These are phyloP conservation scores for Corythornis madagascariensis DNA, from an alignment of 2,113 vertebrate species.

Conservation along the genomic window DNA sequence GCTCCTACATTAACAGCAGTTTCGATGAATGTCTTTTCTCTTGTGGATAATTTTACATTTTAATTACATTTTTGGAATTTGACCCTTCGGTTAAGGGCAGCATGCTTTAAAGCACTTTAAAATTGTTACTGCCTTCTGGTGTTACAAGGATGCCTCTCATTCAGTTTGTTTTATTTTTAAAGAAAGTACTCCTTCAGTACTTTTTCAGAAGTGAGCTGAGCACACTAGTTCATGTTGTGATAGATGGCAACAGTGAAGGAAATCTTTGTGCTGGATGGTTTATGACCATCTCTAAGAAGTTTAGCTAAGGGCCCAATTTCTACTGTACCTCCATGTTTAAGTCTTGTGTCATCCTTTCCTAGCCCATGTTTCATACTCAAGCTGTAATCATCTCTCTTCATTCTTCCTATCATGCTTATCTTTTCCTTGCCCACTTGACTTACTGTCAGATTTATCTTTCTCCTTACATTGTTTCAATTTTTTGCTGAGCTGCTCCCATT, in stretches of 20 bases:
- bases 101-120: background rate
- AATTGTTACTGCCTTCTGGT: background rate
- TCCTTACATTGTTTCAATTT: background rate
- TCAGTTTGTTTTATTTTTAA: background rate
- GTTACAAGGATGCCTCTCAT: background rate
- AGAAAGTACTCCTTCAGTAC: background rate
- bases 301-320: background rate
- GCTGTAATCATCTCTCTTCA: background rate
- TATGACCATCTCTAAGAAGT: background rate
- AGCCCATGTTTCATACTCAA: background rate
- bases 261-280: background rate
- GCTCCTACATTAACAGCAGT: background rate
- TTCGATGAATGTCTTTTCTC: background rate
- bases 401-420: background rate
- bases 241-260: background rate
- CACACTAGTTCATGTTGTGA: background rate
- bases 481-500: background rate
- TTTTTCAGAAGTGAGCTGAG: background rate
- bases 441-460: background rate
- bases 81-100: background rate
- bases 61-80: background rate
- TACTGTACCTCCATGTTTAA: background rate
- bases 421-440: background rate
- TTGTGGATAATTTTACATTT: background rate
- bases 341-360: background rate